Base-by-base conservation (phyloP, 2,113 vertebrate species). In the Columba janthina region DNA sequence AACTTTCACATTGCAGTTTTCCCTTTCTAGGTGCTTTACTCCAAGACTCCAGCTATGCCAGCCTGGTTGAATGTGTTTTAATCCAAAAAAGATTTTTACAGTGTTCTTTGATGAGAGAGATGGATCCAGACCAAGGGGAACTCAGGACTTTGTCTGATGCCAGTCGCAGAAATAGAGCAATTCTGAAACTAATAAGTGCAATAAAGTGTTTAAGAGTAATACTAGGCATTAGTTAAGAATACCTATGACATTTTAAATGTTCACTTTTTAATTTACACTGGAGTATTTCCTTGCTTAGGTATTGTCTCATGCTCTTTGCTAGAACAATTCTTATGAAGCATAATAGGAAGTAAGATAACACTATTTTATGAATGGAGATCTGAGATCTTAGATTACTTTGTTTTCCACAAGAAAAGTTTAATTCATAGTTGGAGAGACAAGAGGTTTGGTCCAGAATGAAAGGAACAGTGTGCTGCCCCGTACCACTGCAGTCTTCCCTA, bases 401-500 rank as follows among this genome's bases (percentile, higher is more conserved):
- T 73, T 40, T 76, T 69, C 42, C 29, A 31, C 1, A 4, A 64
- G 20, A 79, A 70, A 64, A 84, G 12, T 54, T 84, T 44, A 36
- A 28, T 74, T n/a, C 9, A 1, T 40, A 15, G 17, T 72, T 57
- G 9, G 25, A 60, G 38, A 34, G 12, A 19, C 36, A 16, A 29
- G 18, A 42, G 19, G 3, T 58, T 89, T 58, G 12, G 9, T 73
- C 26, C 22, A 64, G 29, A 1, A 0, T 48, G 29, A 79, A 84
- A 79, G n/a, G 32, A 73, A 38, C 3, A 28, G 26, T 9, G 16
- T 29, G 26, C 22, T 74, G 38, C 24, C 31, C 58, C 8, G 3
- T 48, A 9, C 12, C 4, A 7, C 28, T 1, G 0, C 22, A n/a
- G 2, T 32, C 38, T 48, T 54, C 34, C 15, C 34, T 11, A 64